Conservation (phyloP, 2,113 vertebrate species). For the Symphodus melops region DNA sequence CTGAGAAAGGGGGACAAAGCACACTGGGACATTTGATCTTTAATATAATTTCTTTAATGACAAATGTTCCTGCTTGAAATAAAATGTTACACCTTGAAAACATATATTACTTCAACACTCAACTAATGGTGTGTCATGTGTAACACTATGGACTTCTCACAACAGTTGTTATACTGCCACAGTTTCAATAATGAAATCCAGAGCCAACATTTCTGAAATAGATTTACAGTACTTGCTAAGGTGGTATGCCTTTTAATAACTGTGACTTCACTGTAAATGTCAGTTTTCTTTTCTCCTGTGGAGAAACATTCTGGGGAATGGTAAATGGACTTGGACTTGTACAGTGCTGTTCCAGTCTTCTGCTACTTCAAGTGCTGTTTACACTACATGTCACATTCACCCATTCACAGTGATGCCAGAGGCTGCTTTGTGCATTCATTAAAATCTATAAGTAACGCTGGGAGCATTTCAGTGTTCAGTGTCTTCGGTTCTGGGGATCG, state of each 20-base stretch:
- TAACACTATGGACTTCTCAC: not conserved
- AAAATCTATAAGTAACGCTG: no score
- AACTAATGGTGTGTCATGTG: not conserved
- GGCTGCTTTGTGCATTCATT: no score
- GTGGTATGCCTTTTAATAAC: not conserved
- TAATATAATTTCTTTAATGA: not conserved
- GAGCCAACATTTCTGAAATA: not conserved
- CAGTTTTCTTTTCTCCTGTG: not conserved
- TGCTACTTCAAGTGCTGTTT: no score
- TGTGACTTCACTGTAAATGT: conserved; percentile 5
- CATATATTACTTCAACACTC: not conserved
- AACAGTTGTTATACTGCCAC: not conserved
- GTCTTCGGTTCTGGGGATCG: no score
- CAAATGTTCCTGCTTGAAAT: not conserved
- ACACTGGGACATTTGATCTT: not conserved
- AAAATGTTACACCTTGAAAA: not conserved
- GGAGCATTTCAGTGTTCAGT: no score
- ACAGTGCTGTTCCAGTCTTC: no score
- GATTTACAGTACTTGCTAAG: not conserved
- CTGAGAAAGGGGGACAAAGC: not conserved
- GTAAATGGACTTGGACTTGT: no score
- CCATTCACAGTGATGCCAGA: no score
- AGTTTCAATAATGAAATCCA: not conserved
- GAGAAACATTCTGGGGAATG: not conserved
- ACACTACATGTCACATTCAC: no score